Evolutionary conservation across 2,113 vertebrate species (phyloP).

Genomic region (Mormyrus iriodes): DNA sequence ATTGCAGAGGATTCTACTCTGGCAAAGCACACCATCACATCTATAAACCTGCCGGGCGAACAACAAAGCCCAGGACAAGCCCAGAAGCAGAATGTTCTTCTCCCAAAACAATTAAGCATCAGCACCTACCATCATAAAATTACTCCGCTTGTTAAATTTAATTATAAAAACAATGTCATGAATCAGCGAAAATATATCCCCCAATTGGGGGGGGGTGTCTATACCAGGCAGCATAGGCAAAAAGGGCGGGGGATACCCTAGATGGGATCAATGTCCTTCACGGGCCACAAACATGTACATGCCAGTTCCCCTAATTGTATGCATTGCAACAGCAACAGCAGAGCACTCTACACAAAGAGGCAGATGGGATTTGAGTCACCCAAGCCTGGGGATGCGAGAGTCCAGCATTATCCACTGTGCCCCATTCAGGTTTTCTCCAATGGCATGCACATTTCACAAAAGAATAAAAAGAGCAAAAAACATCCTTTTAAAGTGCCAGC

Average conservation of each 20-base stretch:
- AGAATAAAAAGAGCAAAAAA: constrained; percentile 12
- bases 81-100: neutral
- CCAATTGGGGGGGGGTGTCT: neutral
- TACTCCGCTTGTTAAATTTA: neutral
- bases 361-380: neutral
- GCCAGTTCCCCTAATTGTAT: neutral
- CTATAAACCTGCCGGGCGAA: neutral
- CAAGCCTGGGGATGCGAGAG: neutral
- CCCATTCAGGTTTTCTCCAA: neutral
- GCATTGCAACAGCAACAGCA: neutral
- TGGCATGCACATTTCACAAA: neutral
- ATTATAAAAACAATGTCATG: neutral
- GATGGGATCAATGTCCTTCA: neutral
- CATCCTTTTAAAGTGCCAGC: neutral
- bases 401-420: neutral
- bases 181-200: neutral
- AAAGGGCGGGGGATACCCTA: neutral
- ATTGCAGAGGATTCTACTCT: neutral
- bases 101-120: neutral
- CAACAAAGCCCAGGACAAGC: neutral
- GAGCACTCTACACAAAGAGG: neutral
- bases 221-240: neutral
- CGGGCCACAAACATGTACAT: neutral
- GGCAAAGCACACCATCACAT: neutral
- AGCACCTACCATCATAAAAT: neutral